Conservation (phyloP, 1,140 invertebrate species). For the Drosophila varians region DNA sequence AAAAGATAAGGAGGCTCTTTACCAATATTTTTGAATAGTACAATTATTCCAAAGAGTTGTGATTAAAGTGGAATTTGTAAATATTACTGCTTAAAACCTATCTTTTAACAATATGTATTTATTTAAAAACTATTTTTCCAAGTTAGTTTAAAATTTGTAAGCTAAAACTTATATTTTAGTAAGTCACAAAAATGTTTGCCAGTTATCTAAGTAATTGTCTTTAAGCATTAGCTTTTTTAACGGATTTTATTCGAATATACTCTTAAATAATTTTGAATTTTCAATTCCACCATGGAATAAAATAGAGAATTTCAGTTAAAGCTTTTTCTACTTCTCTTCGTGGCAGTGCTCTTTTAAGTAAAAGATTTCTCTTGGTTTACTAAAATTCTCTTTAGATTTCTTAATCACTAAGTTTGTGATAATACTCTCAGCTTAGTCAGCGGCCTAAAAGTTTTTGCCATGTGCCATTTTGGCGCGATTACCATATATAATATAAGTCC, state of each 20-base stretch:
- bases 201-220: not conserved
- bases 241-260: not conserved
- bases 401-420: not conserved
- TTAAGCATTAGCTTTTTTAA: conserved; percentile 13
- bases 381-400: not conserved
- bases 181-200: not conserved
- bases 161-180: not conserved
- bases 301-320: conserved; percentile 2
- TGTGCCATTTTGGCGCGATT: conserved; percentile 35
- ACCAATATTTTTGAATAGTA: not conserved
- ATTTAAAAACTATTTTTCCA: too few species aligned
- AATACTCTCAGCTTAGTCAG: conserved; percentile 32
- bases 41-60: too few species aligned
- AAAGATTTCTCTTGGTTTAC: not conserved
- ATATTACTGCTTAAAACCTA: too few species aligned
- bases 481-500: too few species aligned
- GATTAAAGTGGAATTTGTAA: too few species aligned
- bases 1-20: conserved; percentile 4
- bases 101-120: too few species aligned
- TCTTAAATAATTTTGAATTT: conserved; percentile 15
- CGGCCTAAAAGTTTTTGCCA: conserved; percentile 27
- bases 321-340: conserved; percentile 6
- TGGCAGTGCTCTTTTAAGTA: not conserved
- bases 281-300: conserved; percentile 30
- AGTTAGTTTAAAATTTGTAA: not conserved